A percentile compares a stretch with the other conserved stretches of the same genome.
These are phyloP conservation scores for Drosophila niveifrons DNA, from an alignment of 2,888 invertebrate species.

Conservation along the genomic window DNA sequence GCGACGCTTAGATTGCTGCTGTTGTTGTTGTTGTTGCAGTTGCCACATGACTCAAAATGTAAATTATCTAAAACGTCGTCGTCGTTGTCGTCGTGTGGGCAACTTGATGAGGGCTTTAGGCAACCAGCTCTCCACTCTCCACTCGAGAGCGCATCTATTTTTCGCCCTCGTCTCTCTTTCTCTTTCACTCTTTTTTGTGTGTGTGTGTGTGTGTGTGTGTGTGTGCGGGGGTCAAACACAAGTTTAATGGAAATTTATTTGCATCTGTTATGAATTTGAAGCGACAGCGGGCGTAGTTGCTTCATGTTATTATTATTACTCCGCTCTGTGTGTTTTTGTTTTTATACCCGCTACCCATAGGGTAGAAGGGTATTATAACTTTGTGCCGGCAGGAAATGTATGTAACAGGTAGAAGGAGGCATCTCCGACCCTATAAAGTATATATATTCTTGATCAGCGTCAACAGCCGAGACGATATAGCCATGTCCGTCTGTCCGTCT, in stretches of 20 bases:
- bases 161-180: neutral
- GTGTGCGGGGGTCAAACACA: slow-evolving; percentile 13
- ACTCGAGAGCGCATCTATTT: slow-evolving; percentile 39
- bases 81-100: slow-evolving; percentile 47
- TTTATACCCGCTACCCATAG: too few relatives aligned
- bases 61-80: slow-evolving; percentile 65
- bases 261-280: slow-evolving; percentile 77
- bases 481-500: too few relatives aligned
- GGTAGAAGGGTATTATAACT: too few relatives aligned
- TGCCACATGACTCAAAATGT: slow-evolving; percentile 62
- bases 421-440: too few relatives aligned
- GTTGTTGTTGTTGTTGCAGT: slow-evolving; percentile 24
- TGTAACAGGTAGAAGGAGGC: too few relatives aligned
- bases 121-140: slow-evolving; percentile 10
- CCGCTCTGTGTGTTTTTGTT: slow-evolving; percentile 8
- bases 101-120: slow-evolving; percentile 43
- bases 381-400: too few relatives aligned
- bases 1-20: slow-evolving; percentile 21
- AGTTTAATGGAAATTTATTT: slow-evolving; percentile 78
- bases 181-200: neutral
- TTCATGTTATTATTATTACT: slow-evolving; percentile 10
- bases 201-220: too few relatives aligned
- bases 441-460: too few relatives aligned
- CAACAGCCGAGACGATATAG: too few relatives aligned
- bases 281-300: slow-evolving; percentile 70